phyloP scores from a whole-genome alignment of 2,113 vertebrate species.

The Actinemys pallida region DNA sequence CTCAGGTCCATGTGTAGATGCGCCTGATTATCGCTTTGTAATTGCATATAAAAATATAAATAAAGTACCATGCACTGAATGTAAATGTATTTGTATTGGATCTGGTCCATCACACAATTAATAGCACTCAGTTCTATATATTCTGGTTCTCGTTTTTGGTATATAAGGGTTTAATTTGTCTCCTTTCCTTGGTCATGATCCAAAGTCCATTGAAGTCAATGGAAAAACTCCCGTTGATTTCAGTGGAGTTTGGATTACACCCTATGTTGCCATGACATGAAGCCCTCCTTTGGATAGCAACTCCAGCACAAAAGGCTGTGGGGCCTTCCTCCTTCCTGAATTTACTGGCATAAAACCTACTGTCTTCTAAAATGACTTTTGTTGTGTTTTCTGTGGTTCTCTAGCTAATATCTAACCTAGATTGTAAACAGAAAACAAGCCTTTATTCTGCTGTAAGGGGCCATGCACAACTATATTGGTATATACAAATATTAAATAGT shows the following conservation, averaged over 20 bases:
- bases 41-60: background rate
- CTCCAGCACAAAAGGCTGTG: background rate
- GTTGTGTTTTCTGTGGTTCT: background rate
- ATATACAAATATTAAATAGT: background rate
- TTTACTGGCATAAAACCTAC: background rate
- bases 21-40: background rate
- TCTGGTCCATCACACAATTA: background rate
- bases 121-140: background rate
- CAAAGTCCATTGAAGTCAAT: constrained; percentile 1
- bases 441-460: background rate
- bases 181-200: background rate
- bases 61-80: background rate
- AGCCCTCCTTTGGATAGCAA: background rate
- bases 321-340: background rate
- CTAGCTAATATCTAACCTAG: background rate
- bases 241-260: background rate
- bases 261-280: background rate
- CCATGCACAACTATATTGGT: background rate
- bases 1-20: background rate
- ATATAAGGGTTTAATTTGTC: background rate
- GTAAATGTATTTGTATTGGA: background rate
- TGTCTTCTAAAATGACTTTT: background rate
- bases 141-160: background rate
- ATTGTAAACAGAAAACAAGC: background rate
- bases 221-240: background rate